Base-by-base conservation (phyloP, 2,113 vertebrate species). In the Scartelaos histophorus region DNA sequence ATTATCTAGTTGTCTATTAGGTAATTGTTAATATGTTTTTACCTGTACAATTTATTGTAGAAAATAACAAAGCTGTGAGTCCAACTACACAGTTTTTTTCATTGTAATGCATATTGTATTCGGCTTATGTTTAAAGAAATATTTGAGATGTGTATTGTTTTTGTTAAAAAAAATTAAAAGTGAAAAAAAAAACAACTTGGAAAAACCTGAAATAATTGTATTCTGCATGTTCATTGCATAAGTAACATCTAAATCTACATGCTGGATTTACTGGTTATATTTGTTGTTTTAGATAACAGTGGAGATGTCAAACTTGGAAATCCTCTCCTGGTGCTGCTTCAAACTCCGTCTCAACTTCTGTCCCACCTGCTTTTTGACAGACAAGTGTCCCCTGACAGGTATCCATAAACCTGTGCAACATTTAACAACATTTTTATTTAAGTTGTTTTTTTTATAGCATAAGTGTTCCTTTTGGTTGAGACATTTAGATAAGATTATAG, bases 301-400 rank as follows among this genome's bases (percentile, higher is more conserved):
- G 61, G 84, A 56, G 93, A 95, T 45, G 90, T 96, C 77, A 98
- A 95, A 84, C 87, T 98, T n/a, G 96, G 95, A 65, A 99, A 99
- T 83, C 96, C 98, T 24, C 95, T 99, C 70, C 89, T 98, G 79
- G 89, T 99, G 29, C 84, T 99, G 68, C 95, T 96, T 53, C 96
- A 98, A 85, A 87, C 94, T 12, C 96, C 97, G 11, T 94, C 93
- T 69, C 95, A 97, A 76, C 92, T 98, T 60, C 88, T 97, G 21
- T 96, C 96, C 13, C 90, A 97, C 74, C 94, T 99, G 81, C 81
- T 99, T n/a, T 96, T 98, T 87, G 97, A 99, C 69, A 95, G 92
- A 78, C 96, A 98, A 80, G 95, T 97, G 70, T 92, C 94, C 66
- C 96, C 97, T 82, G 95, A 97, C 81, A 98, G 96, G 98, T 99